Evolutionary conservation across 2,888 invertebrate species (phyloP).

Genomic region (Dasysyrphus albostriatus): DNA sequence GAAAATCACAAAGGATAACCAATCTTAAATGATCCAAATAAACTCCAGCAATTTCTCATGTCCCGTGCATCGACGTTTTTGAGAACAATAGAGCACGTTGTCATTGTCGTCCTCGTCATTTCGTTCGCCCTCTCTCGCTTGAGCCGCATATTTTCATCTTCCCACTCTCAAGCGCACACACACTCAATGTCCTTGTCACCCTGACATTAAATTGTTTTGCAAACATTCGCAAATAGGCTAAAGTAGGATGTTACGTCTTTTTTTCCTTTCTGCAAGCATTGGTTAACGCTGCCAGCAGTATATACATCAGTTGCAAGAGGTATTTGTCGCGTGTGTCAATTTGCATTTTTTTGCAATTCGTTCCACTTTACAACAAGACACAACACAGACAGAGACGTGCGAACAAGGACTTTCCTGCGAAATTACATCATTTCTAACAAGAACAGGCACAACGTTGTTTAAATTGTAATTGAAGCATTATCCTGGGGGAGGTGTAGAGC

Average conservation of each 20-base stretch:
- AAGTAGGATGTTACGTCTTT: conserved; percentile 28
- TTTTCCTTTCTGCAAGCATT: background rate
- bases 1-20: conserved; percentile 76
- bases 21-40: conserved; percentile 76
- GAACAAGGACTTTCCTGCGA: conserved; percentile 68
- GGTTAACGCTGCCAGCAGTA: background rate
- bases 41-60: conserved; percentile 74
- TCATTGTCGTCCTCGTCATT: background rate
- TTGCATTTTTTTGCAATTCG: conserved; percentile 75
- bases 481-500: conserved; percentile 16
- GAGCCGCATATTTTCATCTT: background rate
- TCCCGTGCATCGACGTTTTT: conserved; percentile 22
- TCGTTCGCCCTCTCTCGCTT: background rate
- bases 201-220: conserved; percentile 71
- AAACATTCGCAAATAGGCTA: conserved; percentile 70
- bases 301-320: conserved; percentile 53
- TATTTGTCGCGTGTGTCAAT: conserved; percentile 57
- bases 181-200: conserved; percentile 62
- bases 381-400: conserved; percentile 69
- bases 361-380: conserved; percentile 62
- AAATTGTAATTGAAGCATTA: conserved; percentile 69
- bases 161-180: conserved; percentile 11
- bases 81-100: conserved; percentile 67
- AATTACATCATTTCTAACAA: conserved; percentile 57
- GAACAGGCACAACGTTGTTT: conserved; percentile 46